phyloP scores from a whole-genome alignment of 2,113 vertebrate genomes.

The Rana temporaria region DNA sequence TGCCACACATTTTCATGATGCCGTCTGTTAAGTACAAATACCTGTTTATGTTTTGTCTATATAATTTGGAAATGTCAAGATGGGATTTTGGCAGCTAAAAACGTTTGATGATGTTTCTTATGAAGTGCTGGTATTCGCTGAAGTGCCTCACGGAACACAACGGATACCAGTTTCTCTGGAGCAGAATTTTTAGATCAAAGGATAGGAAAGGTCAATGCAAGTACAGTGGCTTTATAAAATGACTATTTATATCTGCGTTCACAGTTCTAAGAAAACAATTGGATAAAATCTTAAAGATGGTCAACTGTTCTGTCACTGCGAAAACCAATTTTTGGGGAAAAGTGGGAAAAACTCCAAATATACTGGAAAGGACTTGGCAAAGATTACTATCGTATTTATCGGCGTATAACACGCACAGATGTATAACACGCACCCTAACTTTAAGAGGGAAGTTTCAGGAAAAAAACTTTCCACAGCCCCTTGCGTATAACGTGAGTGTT shows the following conservation, averaged over 20 bases:
- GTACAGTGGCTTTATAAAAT: conserved; percentile 1
- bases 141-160: background rate
- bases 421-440: too few relatives aligned
- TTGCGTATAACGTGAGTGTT: too few relatives aligned
- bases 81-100: background rate
- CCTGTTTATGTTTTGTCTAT: background rate
- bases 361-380: background rate
- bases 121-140: background rate
- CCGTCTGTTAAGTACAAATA: background rate
- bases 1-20: background rate
- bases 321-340: too few relatives aligned
- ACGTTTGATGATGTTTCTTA: background rate
- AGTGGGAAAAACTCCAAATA: background rate
- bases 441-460: too few relatives aligned
- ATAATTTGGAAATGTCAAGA: background rate
- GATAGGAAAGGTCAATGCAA: conserved; percentile 23
- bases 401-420: too few relatives aligned
- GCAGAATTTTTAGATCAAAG: conserved; percentile 12
- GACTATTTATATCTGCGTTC: background rate
- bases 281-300: background rate
- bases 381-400: too few relatives aligned
- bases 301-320: background rate
- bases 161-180: background rate
- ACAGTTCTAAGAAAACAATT: background rate
- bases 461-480: too few relatives aligned